Evolutionary conservation across 2,888 invertebrate species (phyloP), one percentile per base, ranked within the genome.

Genomic region (Drosophila borealis): DNA sequence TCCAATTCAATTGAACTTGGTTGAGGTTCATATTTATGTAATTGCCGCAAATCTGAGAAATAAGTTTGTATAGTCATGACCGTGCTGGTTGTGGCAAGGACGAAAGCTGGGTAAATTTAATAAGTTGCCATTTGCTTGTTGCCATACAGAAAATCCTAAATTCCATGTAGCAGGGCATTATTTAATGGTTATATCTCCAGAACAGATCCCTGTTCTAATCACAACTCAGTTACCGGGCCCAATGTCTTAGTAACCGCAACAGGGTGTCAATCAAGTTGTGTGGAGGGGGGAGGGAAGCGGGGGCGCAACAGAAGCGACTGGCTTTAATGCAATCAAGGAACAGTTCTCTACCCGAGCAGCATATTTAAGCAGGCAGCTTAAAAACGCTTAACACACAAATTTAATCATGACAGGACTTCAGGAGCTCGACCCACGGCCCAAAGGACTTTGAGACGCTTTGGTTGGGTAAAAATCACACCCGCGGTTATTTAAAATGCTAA

Each of bases 401-500:
- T 84, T 81, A 80, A 84, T 84, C 85, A 84, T 62, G 74, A 70
- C 72, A 72, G 63, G 64, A 70, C 71, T 56, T 36, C 39, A 55
- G 63, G 5, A 36, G 29, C 34, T 45, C 48, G 50, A 44, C 25
- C 49, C 36, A 46, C 25, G 42, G 50, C 46, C 55, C 61, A 55
- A 67, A 44, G 66, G 62, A 63, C 68, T 56, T 65, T 53, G 55
- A 68, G 51, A 50, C 45, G 50, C 79, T 77, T 64, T 64, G 55
- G 76, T 62, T 37, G 53, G 46, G 67, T 44, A 74, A 70, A 69
- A 83, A 82, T 87, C 78, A 78, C 85, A 88, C 90, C 89, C 88
- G 89, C 90, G 88, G 90, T 80, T 90, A 89, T 90, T 90, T 86
- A 78, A 87, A 89, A 89, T 87, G 80, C 87, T 82, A 78, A 80